Evolutionary conservation across 1,140 invertebrate species (phyloP), one percentile per base, ranked within the genome.

Genomic region (Papilio aristodemus): DNA sequence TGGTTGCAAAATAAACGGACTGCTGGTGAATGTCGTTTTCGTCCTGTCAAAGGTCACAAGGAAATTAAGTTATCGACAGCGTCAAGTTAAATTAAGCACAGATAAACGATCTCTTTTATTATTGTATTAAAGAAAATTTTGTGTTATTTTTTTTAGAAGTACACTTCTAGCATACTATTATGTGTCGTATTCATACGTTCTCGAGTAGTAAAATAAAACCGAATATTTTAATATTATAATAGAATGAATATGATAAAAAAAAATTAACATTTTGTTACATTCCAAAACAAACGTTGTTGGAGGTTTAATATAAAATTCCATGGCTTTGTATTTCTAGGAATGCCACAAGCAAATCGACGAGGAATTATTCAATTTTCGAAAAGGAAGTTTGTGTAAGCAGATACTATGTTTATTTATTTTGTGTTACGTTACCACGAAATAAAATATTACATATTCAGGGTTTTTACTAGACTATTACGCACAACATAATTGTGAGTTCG

Each of bases 1-100:
- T 3, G 46, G 46, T 54, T 19, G 19, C 46, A 54, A 54, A 54
- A 54, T 22, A 54, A 54, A 54, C 46, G 19, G 22, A 22, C 46
- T 54, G 46, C 46, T 54, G 46, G 46, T 10, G 46, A 54, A 25
- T 22, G 17, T 50, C 43, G n/a, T 8, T 8, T 19, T 22, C 46
- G 22, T 22, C 27, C 27, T 22, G 46, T 54, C 46, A 54, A 54
- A 54, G 46, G 46, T 11, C 22, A 54, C 43, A 14, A 25, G 17
- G 4, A 22, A 54, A 54, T 54, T 54, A 54, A 54, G 19, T 54
- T 54, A 25, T 6, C 10, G 4, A 11, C 19, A 22, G 11, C 19
- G 17, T 11, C 10, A 54, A 54, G 17, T 54, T 13, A 32, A 32
- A 32, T 32, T 32, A 32, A 32, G 27, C 27, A 3, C 6, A 2